Evolutionary conservation across 2,888 invertebrate species (phyloP), one percentile per base, ranked within the genome.

Genomic region (Rhagophthalmus giganteus): DNA sequence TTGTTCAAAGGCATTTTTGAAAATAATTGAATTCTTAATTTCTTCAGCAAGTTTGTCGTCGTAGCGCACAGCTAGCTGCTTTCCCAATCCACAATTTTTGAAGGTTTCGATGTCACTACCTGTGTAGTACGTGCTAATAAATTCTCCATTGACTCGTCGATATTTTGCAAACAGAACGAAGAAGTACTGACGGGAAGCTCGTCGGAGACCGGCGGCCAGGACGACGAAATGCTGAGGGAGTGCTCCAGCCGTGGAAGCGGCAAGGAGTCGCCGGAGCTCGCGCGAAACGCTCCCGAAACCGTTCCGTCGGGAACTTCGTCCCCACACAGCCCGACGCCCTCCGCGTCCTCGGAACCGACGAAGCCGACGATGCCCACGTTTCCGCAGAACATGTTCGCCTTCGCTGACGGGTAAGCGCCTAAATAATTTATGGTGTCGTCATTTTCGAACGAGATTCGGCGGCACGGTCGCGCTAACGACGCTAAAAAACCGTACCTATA

Each of bases 341-440:
- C 81, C 34, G 78, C 78, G 44, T 78, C 79, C 60, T 78, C 81
- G 28, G 81, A 82, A 63, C 86, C 79, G 69, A 85, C 76, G 69
- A 82, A 66, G 64, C 78, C 66, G 68, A 69, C 75, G 10, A 82
- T 84, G 8, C 81, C 81, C 11, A 78, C 86, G n/a, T 84, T 85
- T 31, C 76, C 81, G 1, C 86, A 84, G 60, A 81, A 84, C 69
- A 81, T 87, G 65, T 87, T 87, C 72, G 84, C 85, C 24, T 81
- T 81, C 59, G 76, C 74, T 48, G 80, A 81, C 58, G 76, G 77
- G 81, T 81, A 65, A 78, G 80, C 63, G 3, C 9, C 9, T 6
- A 13, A 16, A 39, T 34, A 2, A 14, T 6, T 13, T 32, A n/a
- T n/a, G n/a, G n/a, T n/a, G n/a, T n/a, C n/a, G 9, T 27, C 9